phyloP scores from a whole-genome alignment of 2,888 invertebrate genomes.

The Tortrix viridana region DNA sequence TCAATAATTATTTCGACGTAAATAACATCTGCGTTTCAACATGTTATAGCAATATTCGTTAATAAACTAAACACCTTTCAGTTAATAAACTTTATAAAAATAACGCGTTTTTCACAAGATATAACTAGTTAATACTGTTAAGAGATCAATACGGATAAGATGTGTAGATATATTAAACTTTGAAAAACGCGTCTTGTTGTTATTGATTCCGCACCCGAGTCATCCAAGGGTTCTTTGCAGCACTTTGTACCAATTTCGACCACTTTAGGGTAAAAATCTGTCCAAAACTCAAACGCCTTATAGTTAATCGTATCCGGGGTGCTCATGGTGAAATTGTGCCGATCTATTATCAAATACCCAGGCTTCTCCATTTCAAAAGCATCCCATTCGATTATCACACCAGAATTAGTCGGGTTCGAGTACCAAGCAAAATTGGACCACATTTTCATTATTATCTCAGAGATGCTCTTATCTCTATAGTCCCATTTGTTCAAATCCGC shows the following conservation, averaged over 20 bases:
- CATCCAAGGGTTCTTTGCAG: conserved; percentile 85
- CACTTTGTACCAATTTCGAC: conserved; percentile 89
- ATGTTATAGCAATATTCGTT: conserved; percentile 50
- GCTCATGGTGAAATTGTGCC: conserved; percentile 90
- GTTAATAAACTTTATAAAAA: conserved; percentile 77
- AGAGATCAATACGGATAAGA: conserved; percentile 59
- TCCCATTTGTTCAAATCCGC: conserved; percentile 88
- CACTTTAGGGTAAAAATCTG: conserved; percentile 91
- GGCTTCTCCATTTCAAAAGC: conserved; percentile 87
- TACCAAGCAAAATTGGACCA: conserved; percentile 91
- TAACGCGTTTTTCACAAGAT: conserved; percentile 56
- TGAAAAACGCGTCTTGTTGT: conserved; percentile 50
- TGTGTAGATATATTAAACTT: conserved; percentile 57
- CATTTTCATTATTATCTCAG: conserved; percentile 92
- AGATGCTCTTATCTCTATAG: conserved; percentile 89
- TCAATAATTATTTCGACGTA: conserved; percentile 35
- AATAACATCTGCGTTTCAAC: conserved; percentile 44
- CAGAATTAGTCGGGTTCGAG: conserved; percentile 88
- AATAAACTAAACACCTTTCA: conserved; percentile 58
- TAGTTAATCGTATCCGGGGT: conserved; percentile 87
- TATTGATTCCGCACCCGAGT: conserved; percentile 63
- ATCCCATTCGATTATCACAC: conserved; percentile 91
- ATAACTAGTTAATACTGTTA: conserved; percentile 47
- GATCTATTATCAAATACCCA: conserved; percentile 89
- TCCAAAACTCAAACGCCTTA: conserved; percentile 92